phyloP scores from a whole-genome alignment of 2,797 vertebrate species.

The Holocentrus rufus region DNA sequence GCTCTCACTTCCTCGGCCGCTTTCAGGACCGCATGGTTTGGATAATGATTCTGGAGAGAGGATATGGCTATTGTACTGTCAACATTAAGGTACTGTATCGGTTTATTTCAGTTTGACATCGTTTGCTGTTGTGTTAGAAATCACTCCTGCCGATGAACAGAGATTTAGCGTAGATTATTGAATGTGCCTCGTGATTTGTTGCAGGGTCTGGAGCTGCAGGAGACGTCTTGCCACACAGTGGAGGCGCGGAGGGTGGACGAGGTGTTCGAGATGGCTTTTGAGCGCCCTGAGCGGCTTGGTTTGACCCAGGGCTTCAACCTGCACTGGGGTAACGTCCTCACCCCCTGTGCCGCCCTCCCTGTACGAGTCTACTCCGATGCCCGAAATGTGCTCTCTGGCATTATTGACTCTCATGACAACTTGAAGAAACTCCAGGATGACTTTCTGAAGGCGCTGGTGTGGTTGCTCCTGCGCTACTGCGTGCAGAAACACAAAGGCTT shows the following conservation, averaged over 20 bases:
- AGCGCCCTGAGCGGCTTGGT: conserved; percentile 83
- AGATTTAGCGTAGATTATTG: conserved; percentile 6
- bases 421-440: conserved; percentile 93
- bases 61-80: conserved; percentile 94
- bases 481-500: conserved; percentile 82
- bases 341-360: conserved; percentile 88
- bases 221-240: conserved; percentile 96
- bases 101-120: neutral
- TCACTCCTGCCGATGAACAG: neutral
- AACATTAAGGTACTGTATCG: conserved; percentile 90
- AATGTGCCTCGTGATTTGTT: conserved; percentile 35
- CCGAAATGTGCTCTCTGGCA: conserved; percentile 91
- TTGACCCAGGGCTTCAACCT: conserved; percentile 86
- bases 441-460: conserved; percentile 92
- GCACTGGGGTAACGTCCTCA: conserved; percentile 92
- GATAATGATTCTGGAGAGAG: conserved; percentile 94
- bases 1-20: conserved; percentile 95
- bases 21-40: conserved; percentile 97
- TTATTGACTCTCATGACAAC: conserved; percentile 95
- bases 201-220: conserved; percentile 96
- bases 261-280: conserved; percentile 93
- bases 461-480: conserved; percentile 91
- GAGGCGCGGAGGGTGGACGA: conserved; percentile 96
- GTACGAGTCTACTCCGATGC: conserved; percentile 93
- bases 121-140: conserved; percentile 4